These are phyloP conservation scores for Subacronicta megacephala DNA, from an alignment of 2,888 invertebrate genomes.

Conservation along the genomic window DNA sequence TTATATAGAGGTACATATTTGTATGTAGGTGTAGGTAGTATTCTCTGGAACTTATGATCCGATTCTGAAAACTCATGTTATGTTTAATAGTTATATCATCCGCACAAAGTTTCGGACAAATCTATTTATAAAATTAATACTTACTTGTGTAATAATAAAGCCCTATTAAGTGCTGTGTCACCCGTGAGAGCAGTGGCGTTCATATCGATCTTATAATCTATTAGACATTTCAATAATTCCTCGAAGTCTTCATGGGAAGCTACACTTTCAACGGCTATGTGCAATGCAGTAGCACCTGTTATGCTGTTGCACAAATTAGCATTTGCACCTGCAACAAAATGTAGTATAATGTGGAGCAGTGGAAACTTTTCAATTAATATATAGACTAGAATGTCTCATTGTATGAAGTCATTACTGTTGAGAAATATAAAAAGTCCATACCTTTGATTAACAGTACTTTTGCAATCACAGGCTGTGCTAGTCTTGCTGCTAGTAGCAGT, in stretches of 20 bases:
- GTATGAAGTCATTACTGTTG: too few species aligned
- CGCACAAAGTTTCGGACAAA: too few species aligned
- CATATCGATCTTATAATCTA: conserved; percentile 82
- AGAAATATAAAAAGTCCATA: too few species aligned
- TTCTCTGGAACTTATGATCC: too few species aligned
- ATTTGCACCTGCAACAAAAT: conserved; percentile 84
- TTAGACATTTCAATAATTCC: conserved; percentile 83
- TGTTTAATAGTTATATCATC: too few species aligned
- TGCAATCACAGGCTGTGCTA: conserved; percentile 85
- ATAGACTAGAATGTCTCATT: too few species aligned
- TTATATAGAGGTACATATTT: too few species aligned
- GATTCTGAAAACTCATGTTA: too few species aligned
- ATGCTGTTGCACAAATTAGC: conserved; percentile 87
- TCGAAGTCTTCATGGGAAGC: conserved; percentile 85
- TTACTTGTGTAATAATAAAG: conserved; percentile 85
- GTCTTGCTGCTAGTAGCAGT: conserved; percentile 89
- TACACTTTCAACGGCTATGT: conserved; percentile 90
- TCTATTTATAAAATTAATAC: conserved; percentile 40
- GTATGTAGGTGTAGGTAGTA: too few species aligned
- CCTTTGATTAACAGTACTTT: conserved; percentile 88
- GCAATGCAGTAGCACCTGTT: conserved; percentile 90
- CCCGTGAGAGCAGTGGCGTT: conserved; percentile 82
- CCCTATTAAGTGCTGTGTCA: conserved; percentile 88
- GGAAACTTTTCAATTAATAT: too few species aligned
- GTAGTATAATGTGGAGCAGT: too few species aligned